Conservation (phyloP, 2,888 invertebrate species). For the Copidosoma aretas region DNA sequence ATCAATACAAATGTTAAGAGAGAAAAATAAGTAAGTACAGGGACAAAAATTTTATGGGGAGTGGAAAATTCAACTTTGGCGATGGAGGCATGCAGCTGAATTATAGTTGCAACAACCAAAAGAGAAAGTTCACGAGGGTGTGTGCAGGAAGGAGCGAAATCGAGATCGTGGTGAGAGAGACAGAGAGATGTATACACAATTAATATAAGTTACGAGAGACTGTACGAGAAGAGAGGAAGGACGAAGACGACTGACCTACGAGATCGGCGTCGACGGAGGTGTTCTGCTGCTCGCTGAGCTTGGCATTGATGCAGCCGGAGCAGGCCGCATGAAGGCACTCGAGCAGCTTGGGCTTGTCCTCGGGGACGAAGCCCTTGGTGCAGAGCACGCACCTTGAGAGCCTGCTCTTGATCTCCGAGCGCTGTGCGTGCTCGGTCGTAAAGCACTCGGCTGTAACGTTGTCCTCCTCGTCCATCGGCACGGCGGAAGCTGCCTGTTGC, state of each 20-base stretch:
- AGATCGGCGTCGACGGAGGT: conserved; percentile 30
- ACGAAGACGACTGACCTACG: conserved; percentile 12
- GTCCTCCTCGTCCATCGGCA: conserved; percentile 50
- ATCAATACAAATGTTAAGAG: not conserved
- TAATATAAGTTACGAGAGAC: too few species aligned
- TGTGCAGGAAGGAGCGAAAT: not conserved
- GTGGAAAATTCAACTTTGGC: too few species aligned
- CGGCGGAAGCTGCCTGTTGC: conserved; percentile 48
- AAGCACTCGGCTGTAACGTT: conserved; percentile 48
- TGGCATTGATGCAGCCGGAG: conserved; percentile 75
- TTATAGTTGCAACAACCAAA: too few species aligned
- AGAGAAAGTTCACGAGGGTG: too few species aligned
- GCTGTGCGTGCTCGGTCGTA: conserved; percentile 17
- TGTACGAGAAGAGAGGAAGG: not conserved
- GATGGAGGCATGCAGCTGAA: too few species aligned
- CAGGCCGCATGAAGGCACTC: conserved; percentile 90
- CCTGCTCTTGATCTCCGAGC: conserved; percentile 49
- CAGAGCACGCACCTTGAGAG: conserved; percentile 63
- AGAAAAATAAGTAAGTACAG: not conserved
- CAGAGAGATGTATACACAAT: too few species aligned
- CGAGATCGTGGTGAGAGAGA: not conserved
- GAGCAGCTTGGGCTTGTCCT: conserved; percentile 78
- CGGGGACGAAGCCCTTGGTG: conserved; percentile 62
- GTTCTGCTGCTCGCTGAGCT: conserved; percentile 50
- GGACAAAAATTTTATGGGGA: too few species aligned